phyloP scores from a whole-genome alignment of 2,888 invertebrate genomes.

The Lydus trimaculatus region DNA sequence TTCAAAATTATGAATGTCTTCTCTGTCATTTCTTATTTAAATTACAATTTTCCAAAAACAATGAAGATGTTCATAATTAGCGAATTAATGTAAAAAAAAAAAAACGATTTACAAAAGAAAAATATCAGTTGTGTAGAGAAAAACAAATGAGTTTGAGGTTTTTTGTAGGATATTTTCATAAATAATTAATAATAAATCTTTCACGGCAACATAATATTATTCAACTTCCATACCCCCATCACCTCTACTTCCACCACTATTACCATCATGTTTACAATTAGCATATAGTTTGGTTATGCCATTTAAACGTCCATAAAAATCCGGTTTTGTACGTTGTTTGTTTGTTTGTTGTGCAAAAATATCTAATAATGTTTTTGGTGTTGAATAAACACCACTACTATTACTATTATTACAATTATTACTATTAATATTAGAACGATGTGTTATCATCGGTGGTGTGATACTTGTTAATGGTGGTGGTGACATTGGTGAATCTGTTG shows the following conservation, averaged over 20 bases:
- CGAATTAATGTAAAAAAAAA: conserved; percentile 54
- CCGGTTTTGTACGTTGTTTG: conserved; percentile 60
- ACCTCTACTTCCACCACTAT: conserved; percentile 60
- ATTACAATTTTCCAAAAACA: neutral
- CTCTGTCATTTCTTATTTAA: neutral
- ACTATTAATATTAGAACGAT: conserved; percentile 16
- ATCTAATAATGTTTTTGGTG: conserved; percentile 67
- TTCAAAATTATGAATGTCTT: conserved; percentile 4
- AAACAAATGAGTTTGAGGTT: conserved; percentile 58
- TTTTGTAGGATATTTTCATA: conserved; percentile 62
- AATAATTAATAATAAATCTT: conserved; percentile 57
- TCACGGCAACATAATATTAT: conserved; percentile 51
- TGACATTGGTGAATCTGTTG: conserved; percentile 86
- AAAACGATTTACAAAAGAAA: neutral
- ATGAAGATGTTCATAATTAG: conserved; percentile 49
- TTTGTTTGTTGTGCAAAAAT: conserved; percentile 70
- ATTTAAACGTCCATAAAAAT: conserved; percentile 67
- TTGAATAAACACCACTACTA: conserved; percentile 51
- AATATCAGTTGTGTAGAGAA: conserved; percentile 56
- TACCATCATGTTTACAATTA: conserved; percentile 67
- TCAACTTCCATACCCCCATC: conserved; percentile 57
- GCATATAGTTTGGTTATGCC: conserved; percentile 76
- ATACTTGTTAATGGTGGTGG: conserved; percentile 68
- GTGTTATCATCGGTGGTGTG: conserved; percentile 45
- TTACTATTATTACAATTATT: conserved; percentile 42